phyloP scores from a whole-genome alignment of 2,888 invertebrate genomes.

The Melitaea athalia region DNA sequence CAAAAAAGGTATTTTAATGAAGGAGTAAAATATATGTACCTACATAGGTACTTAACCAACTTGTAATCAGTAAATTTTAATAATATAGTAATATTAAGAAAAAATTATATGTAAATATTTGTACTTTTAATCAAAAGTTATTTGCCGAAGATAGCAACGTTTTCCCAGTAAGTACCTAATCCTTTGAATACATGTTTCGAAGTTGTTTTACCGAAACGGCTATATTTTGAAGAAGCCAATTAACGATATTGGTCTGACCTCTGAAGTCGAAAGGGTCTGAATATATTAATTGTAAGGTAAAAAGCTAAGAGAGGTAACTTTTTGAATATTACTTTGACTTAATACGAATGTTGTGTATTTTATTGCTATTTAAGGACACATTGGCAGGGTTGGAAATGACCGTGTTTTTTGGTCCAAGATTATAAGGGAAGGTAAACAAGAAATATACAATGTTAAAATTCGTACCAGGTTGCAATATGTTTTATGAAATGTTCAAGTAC shows the following conservation, averaged over 20 bases:
- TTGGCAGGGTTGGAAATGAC: not conserved
- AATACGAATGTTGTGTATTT: too few relatives aligned
- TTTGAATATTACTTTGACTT: not conserved
- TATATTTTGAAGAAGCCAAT: constrained; percentile 3
- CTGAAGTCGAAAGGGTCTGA: constrained; percentile 1
- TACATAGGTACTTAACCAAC: too few relatives aligned
- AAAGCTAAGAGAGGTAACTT: not conserved
- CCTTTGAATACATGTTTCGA: not conserved
- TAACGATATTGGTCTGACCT: constrained; percentile 7
- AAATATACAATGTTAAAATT: too few relatives aligned
- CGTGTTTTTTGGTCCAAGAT: not conserved
- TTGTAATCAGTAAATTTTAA: too few relatives aligned
- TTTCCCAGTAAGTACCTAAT: not conserved
- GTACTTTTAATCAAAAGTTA: not conserved
- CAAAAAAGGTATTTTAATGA: too few relatives aligned
- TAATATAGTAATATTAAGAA: too few relatives aligned
- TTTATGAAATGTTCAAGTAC: too few relatives aligned
- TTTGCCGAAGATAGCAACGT: not conserved
- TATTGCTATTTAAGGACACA: too few relatives aligned
- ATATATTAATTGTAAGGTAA: not conserved
- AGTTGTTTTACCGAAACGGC: constrained; percentile 2
- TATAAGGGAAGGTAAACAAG: too few relatives aligned
- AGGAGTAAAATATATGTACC: too few relatives aligned
- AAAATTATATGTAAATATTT: not conserved
- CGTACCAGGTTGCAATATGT: too few relatives aligned